A percentile compares a stretch with the other conserved stretches of the same genome.
These are phyloP conservation scores for Tetramorium bicarinatum DNA, from an alignment of 2,888 invertebrate species.

Conservation along the genomic window DNA sequence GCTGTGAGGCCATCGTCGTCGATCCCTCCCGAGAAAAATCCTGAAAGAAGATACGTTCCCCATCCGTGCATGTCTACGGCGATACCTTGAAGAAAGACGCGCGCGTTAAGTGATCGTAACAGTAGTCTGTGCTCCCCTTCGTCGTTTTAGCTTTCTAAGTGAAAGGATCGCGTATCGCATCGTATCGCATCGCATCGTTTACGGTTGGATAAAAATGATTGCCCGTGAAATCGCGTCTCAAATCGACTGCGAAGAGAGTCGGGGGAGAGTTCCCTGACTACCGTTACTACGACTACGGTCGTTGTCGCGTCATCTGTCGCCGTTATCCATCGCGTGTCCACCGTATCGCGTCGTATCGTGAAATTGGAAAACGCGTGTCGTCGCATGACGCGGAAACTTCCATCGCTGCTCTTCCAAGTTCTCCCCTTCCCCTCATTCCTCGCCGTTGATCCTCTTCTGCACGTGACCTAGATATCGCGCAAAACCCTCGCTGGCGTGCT, in stretches of 20 bases:
- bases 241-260: conserved; percentile 35
- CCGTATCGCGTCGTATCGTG: not conserved
- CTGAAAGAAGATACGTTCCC: not conserved
- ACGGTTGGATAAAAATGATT: conserved; percentile 29
- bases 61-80: not conserved
- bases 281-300: conserved; percentile 30
- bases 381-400: not conserved
- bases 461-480: conserved; percentile 90
- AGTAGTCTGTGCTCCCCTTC: conserved; percentile 42
- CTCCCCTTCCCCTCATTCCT: conserved; percentile 71
- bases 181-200: not conserved
- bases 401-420: conserved; percentile 2
- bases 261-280: not conserved
- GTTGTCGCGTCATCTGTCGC: not conserved
- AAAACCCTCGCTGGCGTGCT: conserved; percentile 90
- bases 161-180: conserved; percentile 32
- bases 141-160: conserved; percentile 57
- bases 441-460: conserved; percentile 86
- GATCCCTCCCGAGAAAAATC: conserved; percentile 1
- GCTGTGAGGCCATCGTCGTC: not conserved
- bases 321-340: not conserved
- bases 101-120: conserved; percentile 23
- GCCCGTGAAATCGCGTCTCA: conserved; percentile 40
- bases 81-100: conserved; percentile 30
- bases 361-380: conserved; percentile 5